Evolutionary conservation across 2,113 vertebrate genomes (phyloP).

Genomic region (Euleptes europaea): DNA sequence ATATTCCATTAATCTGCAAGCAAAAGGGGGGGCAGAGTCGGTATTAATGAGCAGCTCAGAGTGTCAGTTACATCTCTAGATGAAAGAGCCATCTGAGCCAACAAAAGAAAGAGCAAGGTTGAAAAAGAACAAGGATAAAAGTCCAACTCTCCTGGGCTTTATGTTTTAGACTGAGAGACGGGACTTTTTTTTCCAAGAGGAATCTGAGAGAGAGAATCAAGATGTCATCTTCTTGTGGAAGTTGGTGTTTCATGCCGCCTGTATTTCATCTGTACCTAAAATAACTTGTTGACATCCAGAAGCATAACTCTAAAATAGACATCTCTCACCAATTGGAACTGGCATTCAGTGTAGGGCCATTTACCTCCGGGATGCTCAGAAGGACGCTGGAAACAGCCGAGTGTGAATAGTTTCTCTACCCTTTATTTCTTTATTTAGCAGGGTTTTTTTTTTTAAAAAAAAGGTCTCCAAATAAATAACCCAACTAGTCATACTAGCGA

Average conservation of each 20-base stretch:
- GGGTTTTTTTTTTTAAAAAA: no score
- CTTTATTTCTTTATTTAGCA: not conserved
- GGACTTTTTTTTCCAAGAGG: not conserved
- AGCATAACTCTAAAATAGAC: not conserved
- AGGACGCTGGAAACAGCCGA: not conserved
- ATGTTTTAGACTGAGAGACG: not conserved
- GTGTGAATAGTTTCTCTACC: not conserved
- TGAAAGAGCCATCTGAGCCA: not conserved
- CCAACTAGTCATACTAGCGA: no score
- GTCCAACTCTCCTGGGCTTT: not conserved
- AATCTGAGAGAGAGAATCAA: not conserved
- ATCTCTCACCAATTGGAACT: not conserved
- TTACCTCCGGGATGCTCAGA: not conserved
- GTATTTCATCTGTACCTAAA: not conserved
- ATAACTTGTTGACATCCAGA: slow-evolving; percentile 15
- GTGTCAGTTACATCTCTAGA: not conserved
- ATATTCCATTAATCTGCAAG: not conserved
- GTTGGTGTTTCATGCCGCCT: not conserved
- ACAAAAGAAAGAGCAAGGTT: not conserved
- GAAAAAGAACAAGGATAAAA: not conserved
- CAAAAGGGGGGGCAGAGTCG: not conserved
- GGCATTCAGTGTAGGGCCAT: not conserved
- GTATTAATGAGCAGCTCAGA: not conserved
- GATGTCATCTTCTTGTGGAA: not conserved
- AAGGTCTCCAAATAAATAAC: no score